A percentile compares a stretch with the other conserved stretches of the same genome.
Evolutionary conservation across 2,797 vertebrate species (phyloP).

Genomic region (Stomatorhinus walkeri): DNA sequence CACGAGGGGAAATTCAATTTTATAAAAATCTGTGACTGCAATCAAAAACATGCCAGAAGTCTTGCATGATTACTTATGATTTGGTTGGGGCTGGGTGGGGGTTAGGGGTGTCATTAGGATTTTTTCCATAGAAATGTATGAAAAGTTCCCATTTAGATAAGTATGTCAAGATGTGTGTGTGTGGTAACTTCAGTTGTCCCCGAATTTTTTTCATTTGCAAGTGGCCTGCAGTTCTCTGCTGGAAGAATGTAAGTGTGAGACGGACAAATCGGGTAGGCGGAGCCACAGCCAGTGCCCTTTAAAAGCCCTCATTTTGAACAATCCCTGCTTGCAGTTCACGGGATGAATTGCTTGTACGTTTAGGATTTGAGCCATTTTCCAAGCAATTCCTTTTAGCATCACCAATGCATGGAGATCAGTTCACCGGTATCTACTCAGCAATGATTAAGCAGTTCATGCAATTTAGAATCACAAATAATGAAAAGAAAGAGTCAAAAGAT

Average conservation of each 20-base stretch:
- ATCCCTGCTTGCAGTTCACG: conserved; percentile 29
- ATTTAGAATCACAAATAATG: conserved; percentile 60
- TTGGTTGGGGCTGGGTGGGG: neutral
- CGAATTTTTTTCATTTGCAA: neutral
- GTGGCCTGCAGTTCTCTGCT: neutral
- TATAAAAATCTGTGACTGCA: neutral
- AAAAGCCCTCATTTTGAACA: conserved; percentile 39
- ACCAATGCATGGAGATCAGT: neutral
- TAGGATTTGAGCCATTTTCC: conserved; percentile 41
- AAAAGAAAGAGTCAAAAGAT: conserved; percentile 51
- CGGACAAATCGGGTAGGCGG: conserved; percentile 54
- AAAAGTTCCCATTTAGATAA: neutral
- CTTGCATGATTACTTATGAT: neutral
- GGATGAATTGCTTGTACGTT: conserved; percentile 48
- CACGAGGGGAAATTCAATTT: neutral
- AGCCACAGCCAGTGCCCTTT: conserved; percentile 43
- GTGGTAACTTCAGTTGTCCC: neutral
- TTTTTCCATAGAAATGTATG: neutral
- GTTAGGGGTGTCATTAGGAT: neutral
- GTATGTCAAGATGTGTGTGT: neutral
- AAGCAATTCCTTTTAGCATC: conserved; percentile 29
- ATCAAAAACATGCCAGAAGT: neutral
- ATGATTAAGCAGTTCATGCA: conserved; percentile 54
- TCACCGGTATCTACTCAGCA: neutral
- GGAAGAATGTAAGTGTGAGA: neutral